Conservation (phyloP, 2,797 vertebrate species). For the Gouania willdenowi region DNA sequence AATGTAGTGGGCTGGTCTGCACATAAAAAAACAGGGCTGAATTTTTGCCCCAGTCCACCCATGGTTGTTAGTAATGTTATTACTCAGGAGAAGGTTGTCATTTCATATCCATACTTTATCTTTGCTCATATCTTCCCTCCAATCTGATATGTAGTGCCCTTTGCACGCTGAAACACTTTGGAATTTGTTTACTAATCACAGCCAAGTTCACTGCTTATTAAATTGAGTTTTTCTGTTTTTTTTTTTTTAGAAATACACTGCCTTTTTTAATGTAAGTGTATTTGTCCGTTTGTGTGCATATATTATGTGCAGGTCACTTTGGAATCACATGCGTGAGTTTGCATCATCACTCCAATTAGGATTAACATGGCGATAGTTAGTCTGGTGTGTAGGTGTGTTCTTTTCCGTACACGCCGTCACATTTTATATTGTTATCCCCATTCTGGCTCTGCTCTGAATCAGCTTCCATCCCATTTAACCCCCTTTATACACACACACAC, state of each 20-base stretch:
- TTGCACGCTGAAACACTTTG: too few species aligned
- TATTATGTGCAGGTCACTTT: not conserved
- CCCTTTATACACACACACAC: not conserved
- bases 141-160: too few species aligned
- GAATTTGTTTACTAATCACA: too few species aligned
- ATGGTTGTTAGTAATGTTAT: too few species aligned
- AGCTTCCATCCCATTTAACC: slow-evolving; percentile 7
- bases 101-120: too few species aligned
- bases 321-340: slow-evolving; percentile 13
- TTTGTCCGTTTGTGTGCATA: not conserved
- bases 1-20: too few species aligned
- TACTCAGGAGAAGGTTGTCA: too few species aligned
- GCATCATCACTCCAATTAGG: slow-evolving; percentile 20
- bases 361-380: slow-evolving; percentile 28
- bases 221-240: not conserved
- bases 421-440: slow-evolving; percentile 36
- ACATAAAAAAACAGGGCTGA: too few species aligned
- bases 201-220: slow-evolving; percentile 4
- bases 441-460: slow-evolving; percentile 45
- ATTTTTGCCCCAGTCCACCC: too few species aligned
- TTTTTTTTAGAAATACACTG: too few species aligned
- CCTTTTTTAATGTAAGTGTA: too few species aligned
- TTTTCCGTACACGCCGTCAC: slow-evolving; percentile 47
- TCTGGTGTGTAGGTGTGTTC: slow-evolving; percentile 70
- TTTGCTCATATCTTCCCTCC: too few species aligned